Percentiles rank a stretch among this genome's conserved stretches.
Evolutionary conservation across 2,113 vertebrate genomes (phyloP).

Genomic region (Rhodinocichla rosea): DNA sequence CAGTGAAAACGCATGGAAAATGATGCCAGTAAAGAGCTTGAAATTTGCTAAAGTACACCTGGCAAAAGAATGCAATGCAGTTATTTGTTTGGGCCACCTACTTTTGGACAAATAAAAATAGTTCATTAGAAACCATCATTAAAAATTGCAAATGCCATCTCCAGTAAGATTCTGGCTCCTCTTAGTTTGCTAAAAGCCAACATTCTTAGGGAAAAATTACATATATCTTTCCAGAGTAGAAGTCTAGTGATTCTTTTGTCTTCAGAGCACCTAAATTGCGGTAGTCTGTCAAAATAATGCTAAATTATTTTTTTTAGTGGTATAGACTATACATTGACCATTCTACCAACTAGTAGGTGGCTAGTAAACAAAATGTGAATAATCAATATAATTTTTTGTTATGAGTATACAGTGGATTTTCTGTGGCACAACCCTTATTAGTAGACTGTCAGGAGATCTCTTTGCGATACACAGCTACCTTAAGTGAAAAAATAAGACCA

Average conservation of each 20-base stretch:
- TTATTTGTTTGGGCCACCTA: neutral
- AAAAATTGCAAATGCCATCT: neutral
- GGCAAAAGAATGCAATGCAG: neutral
- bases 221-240: neutral
- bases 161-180: neutral
- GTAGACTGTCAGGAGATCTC: neutral
- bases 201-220: neutral
- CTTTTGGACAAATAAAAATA: neutral
- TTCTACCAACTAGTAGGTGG: neutral
- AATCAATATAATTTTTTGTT: neutral
- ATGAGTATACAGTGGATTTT: neutral
- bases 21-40: neutral
- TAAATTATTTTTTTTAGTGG: neutral
- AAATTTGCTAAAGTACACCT: neutral
- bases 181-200: neutral
- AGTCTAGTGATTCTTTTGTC: neutral
- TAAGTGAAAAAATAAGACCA: neutral
- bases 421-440: neutral
- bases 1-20: neutral
- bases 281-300: neutral
- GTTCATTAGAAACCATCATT: neutral
- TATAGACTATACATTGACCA: neutral
- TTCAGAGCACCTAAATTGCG: neutral
- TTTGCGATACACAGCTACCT: fast-evolving
- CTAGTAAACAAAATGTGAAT: neutral